Percentiles rank a stretch among this genome's conserved stretches.
These are phyloP conservation scores for Acanthornis magna DNA, from an alignment of 2,797 vertebrate genomes.

Conservation along the genomic window DNA sequence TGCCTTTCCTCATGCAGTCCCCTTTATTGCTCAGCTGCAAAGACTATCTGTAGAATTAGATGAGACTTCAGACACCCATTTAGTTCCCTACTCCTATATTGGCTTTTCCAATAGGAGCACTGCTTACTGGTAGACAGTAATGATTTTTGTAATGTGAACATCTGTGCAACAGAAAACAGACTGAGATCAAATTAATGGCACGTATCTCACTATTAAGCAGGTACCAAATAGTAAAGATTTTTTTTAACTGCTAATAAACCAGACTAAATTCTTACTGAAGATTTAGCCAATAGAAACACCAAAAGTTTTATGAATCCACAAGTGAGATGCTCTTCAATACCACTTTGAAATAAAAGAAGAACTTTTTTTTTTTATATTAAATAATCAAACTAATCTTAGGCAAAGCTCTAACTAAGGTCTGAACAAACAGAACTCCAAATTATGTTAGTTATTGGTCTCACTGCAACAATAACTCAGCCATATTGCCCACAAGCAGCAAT, in stretches of 20 bases:
- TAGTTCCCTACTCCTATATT: conserved; percentile 3
- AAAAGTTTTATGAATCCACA: neutral
- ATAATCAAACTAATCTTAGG: neutral
- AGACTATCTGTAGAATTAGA: neutral
- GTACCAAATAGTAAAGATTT: neutral
- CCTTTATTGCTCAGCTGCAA: conserved; percentile 37
- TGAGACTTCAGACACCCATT: conserved; percentile 50
- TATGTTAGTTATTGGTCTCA: conserved; percentile 32
- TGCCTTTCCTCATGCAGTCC: neutral
- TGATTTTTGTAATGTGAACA: conserved; percentile 44
- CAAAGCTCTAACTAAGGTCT: conserved; percentile 1
- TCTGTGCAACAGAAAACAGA: conserved; percentile 46
- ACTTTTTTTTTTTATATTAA: neutral
- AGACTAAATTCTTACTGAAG: neutral
- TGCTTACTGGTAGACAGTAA: conserved; percentile 30
- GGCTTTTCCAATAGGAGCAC: neutral
- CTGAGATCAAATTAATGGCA: conserved; percentile 18
- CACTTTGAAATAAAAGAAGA: neutral
- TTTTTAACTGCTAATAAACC: neutral
- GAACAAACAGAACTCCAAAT: neutral
- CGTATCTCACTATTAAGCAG: conserved; percentile 10
- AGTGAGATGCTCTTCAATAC: neutral
- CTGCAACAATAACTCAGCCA: conserved; percentile 26
- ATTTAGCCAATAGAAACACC: neutral
- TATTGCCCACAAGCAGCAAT: conserved; percentile 35